phyloP scores from a whole-genome alignment of 2,113 vertebrate genomes.

The Anolis carolinensis region DNA sequence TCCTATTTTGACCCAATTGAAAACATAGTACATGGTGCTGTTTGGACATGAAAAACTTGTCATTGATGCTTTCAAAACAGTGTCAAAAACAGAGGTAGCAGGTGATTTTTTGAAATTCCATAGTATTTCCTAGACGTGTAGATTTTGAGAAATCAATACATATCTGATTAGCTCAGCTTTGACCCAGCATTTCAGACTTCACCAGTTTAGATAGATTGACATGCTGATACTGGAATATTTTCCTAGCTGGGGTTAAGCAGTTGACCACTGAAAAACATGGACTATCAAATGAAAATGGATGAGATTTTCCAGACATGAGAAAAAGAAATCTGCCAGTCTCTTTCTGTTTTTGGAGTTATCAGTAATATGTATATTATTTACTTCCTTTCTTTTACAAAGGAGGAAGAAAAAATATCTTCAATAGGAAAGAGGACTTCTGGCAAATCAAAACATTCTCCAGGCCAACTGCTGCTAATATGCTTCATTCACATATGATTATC shows the following conservation, averaged over 20 bases:
- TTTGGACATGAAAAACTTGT: neutral
- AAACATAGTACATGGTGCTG: accelerated
- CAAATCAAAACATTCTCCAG: conserved; percentile 3
- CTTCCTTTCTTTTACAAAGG: neutral
- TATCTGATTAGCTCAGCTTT: conserved; percentile 68
- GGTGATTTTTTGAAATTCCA: conserved; percentile 34
- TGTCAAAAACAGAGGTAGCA: conserved; percentile 1
- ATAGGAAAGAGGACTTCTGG: neutral
- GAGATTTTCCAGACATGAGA: accelerated
- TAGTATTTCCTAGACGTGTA: conserved; percentile 61
- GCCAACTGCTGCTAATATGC: conserved; percentile 13
- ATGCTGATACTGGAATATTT: conserved; percentile 58
- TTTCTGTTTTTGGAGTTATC: neutral
- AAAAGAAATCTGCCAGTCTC: neutral
- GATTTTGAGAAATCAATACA: conserved; percentile 66
- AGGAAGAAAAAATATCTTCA: neutral
- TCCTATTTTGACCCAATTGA: neutral
- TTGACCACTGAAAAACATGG: conserved; percentile 31
- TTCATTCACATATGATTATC: conserved; percentile 21
- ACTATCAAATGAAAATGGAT: conserved; percentile 22
- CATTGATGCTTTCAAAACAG: neutral
- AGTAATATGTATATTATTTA: neutral
- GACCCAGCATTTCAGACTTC: conserved; percentile 63
- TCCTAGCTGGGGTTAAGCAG: conserved; percentile 32
- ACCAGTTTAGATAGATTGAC: conserved; percentile 72